A percentile compares a stretch with the other conserved stretches of the same genome.
Conservation (phyloP, 2,888 invertebrate species). For the Lysandra coridon region DNA sequence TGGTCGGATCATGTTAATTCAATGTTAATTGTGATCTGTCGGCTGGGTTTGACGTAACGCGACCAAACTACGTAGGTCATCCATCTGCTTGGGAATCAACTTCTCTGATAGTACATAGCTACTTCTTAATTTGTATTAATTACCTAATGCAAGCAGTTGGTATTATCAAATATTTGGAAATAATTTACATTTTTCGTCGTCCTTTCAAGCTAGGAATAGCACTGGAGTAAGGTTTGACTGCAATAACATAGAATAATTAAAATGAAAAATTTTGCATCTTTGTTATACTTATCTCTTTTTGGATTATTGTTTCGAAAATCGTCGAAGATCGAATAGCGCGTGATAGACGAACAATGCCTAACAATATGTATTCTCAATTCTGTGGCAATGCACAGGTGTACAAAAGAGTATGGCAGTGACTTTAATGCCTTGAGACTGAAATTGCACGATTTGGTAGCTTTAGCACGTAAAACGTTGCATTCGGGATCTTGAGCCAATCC, state of each 20-base stretch:
- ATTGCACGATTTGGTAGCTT: not conserved
- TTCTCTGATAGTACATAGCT: too few relatives aligned
- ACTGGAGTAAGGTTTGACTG: not conserved
- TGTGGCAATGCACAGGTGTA: not conserved
- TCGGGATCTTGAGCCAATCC: not conserved
- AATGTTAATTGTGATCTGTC: too few relatives aligned
- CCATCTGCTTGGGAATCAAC: too few relatives aligned
- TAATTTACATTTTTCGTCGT: not conserved
- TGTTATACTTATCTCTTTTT: not conserved
- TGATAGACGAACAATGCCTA: not conserved
- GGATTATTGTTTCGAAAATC: not conserved
- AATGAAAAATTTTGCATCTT: not conserved
- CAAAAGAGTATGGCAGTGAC: too few relatives aligned
- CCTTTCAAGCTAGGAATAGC: not conserved
- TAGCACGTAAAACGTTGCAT: not conserved
- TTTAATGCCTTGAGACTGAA: not conserved
- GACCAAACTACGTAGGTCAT: too few relatives aligned
- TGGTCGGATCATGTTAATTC: too few relatives aligned
- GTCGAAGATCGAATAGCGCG: not conserved
- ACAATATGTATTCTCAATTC: too few relatives aligned
- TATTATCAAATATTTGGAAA: not conserved
- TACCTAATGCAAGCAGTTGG: not conserved
- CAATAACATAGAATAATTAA: not conserved
- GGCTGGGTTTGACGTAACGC: too few relatives aligned
- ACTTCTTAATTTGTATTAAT: not conserved